Percentiles rank a stretch among this genome's conserved stretches.
Evolutionary conservation across 2,888 invertebrate genomes (phyloP).

Genomic region (Deroplatys truncata): DNA sequence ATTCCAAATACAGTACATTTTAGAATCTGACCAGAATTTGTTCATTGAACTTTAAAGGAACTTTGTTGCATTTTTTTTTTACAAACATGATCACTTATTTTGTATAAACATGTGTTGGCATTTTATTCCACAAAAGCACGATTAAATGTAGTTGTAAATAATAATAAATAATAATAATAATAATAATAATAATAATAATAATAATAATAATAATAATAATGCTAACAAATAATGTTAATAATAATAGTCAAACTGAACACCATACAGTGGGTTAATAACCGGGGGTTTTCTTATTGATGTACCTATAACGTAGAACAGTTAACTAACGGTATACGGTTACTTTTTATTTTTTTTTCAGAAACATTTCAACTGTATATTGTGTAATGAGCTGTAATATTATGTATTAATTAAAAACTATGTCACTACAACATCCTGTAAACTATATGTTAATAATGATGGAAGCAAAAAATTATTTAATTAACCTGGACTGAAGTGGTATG

Average conservation of each 20-base stretch:
- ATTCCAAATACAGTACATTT: background rate
- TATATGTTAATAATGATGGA: constrained; percentile 25
- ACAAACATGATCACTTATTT: background rate
- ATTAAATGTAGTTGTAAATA: background rate
- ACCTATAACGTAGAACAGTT: constrained; percentile 25
- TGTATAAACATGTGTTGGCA: constrained; percentile 5
- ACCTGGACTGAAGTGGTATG: constrained; percentile 17
- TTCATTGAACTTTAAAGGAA: constrained; percentile 5
- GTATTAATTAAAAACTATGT: constrained; percentile 28
- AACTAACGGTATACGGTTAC: constrained; percentile 24
- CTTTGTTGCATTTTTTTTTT: background rate
- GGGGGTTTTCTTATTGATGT: constrained; percentile 19
- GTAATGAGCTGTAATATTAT: constrained; percentile 24
- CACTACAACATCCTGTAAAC: constrained; percentile 30
- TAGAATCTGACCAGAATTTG: background rate
- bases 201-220: constrained; percentile 7
- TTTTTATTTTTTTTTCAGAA: constrained; percentile 19
- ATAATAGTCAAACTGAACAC: constrained; percentile 23
- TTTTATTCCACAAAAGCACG: constrained; percentile 10
- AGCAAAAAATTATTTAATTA: constrained; percentile 23
- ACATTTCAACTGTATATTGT: constrained; percentile 25
- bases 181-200: constrained; percentile 7
- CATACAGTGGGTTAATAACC: constrained; percentile 21
- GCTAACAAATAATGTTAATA: constrained; percentile 6
- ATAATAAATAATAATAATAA: background rate